These are phyloP conservation scores for Cepphus grylle DNA, from an alignment of 2,113 vertebrate genomes.

Conservation along the genomic window DNA sequence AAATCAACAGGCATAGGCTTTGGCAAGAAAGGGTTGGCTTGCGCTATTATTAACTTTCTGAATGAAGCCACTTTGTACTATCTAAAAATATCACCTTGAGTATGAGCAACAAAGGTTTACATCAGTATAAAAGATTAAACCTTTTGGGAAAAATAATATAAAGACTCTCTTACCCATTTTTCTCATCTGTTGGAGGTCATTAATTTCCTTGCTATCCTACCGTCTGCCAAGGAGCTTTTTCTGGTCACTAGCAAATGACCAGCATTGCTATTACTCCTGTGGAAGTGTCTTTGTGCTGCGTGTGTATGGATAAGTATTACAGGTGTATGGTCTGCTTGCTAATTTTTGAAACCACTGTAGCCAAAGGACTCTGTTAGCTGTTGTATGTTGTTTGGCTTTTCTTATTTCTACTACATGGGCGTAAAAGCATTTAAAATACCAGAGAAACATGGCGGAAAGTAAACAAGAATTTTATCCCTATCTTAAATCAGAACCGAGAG, in stretches of 20 bases:
- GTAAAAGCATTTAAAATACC: not conserved
- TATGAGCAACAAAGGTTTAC: not conserved
- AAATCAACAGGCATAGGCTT: not conserved
- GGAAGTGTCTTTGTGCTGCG: not conserved
- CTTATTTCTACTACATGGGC: not conserved
- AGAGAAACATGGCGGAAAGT: not conserved
- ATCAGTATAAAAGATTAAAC: not conserved
- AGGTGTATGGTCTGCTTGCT: not conserved
- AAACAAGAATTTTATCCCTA: not conserved
- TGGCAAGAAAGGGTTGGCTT: not conserved
- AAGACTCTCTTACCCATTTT: not conserved
- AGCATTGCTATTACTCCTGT: not conserved
- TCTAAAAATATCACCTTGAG: not conserved
- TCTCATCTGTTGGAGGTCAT: not conserved
- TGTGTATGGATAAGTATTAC: not conserved
- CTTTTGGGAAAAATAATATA: not conserved
- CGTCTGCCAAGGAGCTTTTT: not conserved
- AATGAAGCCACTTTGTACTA: not conserved
- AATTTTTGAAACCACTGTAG: not conserved
- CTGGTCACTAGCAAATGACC: not conserved
- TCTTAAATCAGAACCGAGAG: not conserved
- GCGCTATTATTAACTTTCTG: not conserved
- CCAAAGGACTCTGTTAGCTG: not conserved
- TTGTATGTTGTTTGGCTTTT: not conserved
- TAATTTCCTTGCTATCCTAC: rapidly evolving